A percentile compares a stretch with the other conserved stretches of the same genome.
phyloP scores from a whole-genome alignment of 2,888 invertebrate genomes.

The Troglohyphantes excavatus region DNA sequence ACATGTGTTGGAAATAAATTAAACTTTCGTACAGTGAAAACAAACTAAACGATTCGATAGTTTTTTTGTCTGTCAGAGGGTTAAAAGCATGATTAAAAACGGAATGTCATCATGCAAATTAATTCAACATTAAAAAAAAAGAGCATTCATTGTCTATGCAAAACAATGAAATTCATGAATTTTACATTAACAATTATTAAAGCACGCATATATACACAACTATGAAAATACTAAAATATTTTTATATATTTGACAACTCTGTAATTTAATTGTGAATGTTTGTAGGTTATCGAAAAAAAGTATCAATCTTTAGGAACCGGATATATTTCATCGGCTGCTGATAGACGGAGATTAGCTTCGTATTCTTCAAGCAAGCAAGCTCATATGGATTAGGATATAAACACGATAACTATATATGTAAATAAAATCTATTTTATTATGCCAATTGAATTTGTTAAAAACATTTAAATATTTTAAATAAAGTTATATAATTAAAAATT shows the following conservation, averaged over 20 bases:
- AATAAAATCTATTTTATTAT: conserved; percentile 8
- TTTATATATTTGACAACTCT: background rate
- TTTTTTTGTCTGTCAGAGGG: too few relatives aligned
- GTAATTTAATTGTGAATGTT: background rate
- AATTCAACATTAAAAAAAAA: too few relatives aligned
- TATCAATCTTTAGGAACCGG: conserved; percentile 59
- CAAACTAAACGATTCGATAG: too few relatives aligned
- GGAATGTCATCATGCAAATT: too few relatives aligned
- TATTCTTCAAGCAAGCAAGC: conserved; percentile 53
- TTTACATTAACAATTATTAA: too few relatives aligned
- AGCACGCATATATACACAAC: too few relatives aligned
- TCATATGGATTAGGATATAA: conserved; percentile 64
- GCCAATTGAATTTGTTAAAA: background rate
- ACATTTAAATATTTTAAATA: background rate
- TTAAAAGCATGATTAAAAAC: too few relatives aligned
- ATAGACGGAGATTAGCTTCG: conserved; percentile 66
- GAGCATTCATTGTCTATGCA: too few relatives aligned
- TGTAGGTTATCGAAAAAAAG: conserved; percentile 76
- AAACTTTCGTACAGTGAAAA: too few relatives aligned
- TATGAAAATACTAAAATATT: too few relatives aligned
- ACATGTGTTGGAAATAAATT: too few relatives aligned
- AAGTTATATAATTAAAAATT: background rate
- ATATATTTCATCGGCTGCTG: conserved; percentile 53
- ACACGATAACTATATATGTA: background rate
- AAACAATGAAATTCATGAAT: too few relatives aligned